Evolutionary conservation across 1,140 invertebrate genomes (phyloP), one percentile per base, ranked within the genome.

Genomic region (Cataglyphis hispanica): DNA sequence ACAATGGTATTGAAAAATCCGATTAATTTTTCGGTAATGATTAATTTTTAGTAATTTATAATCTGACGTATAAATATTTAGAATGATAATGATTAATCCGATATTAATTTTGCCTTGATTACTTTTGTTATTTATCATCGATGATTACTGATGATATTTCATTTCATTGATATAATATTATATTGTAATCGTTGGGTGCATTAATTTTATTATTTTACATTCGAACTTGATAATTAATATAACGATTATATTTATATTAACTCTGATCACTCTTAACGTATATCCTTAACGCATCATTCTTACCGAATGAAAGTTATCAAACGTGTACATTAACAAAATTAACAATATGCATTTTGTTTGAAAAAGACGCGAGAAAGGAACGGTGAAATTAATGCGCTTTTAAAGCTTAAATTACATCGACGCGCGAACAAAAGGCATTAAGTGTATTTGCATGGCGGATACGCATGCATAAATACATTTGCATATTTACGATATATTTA

Each of bases 401-500:
- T 60, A 27, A 43, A 81, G 27, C 78, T 81, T 31, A 72, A 81
- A 81, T 81, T 43, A 43, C 25, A 81, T 72, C 66, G 66, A 43
- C 50, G 67, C 19, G 78, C 66, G 66, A 46, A 81, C 78, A 72
- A 81, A 81, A 69, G 37, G 67, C 66, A 72, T 81, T 81, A 81
- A 43, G 34, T 31, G 37, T 34, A 58, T 60, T 72, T 72, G 78
- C 78, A 46, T 58, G 66, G 78, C 40, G 66, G 78, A 81, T 81
- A 81, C 78, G 78, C 66, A 43, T 72, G 66, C 66, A 60, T 60
- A 81, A 58, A 40, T 58, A 37, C 25, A 81, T 81, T 81, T 81
- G 66, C 78, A 81, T 81, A 81, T 72, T 80, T 69, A 69, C 64
- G 77, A 69, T 69, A 67, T 69, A 69, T 80, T 83, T 83, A 83